These are phyloP conservation scores for Amiota communis DNA, from an alignment of 2,888 invertebrate genomes.

Conservation along the genomic window DNA sequence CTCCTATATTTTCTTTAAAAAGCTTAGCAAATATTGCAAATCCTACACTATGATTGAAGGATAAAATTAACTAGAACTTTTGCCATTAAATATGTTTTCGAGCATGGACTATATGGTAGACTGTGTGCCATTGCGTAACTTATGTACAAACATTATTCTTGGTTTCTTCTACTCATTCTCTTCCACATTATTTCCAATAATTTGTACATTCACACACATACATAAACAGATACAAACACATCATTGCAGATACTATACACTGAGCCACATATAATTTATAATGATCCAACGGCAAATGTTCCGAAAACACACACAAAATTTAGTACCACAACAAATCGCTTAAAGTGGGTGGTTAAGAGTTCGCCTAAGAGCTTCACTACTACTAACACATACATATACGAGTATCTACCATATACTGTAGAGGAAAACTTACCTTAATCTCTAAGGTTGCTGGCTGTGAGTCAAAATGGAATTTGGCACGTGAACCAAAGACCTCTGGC, in stretches of 20 bases:
- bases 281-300: constrained; percentile 5
- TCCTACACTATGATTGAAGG: too few relatives aligned
- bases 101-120: too few relatives aligned
- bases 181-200: neutral
- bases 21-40: too few relatives aligned
- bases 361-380: too few relatives aligned
- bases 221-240: too few relatives aligned
- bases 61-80: too few relatives aligned
- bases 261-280: constrained; percentile 12
- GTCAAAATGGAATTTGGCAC: constrained; percentile 87
- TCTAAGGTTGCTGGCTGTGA: constrained; percentile 87
- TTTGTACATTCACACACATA: neutral
- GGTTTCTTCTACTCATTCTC: neutral
- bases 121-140: constrained; percentile 1
- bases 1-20: too few relatives aligned
- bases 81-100: too few relatives aligned
- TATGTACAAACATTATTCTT: constrained; percentile 11
- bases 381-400: too few relatives aligned
- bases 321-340: neutral
- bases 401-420: neutral
- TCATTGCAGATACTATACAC: neutral
- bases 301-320: neutral
- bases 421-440: constrained; percentile 75
- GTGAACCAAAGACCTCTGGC: constrained; percentile 87
- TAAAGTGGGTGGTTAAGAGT: too few relatives aligned